These are phyloP conservation scores for Salticus scenicus DNA, from an alignment of 2,888 invertebrate species.

Conservation along the genomic window DNA sequence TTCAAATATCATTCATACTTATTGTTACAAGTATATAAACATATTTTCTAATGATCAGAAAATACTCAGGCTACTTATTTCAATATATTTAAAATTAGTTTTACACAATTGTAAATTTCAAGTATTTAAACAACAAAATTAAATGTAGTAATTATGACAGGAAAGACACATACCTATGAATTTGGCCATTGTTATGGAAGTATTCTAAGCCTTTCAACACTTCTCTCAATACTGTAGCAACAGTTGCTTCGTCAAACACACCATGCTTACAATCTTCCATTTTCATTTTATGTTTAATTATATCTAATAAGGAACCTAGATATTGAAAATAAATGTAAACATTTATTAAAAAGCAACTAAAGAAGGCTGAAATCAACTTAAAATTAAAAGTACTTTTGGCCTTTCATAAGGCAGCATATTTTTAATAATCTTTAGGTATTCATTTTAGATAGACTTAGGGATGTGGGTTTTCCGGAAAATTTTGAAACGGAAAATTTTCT, in stretches of 20 bases:
- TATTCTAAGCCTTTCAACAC: conserved; percentile 98
- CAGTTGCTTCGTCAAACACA: conserved; percentile 97
- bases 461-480: too few relatives aligned
- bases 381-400: too few relatives aligned
- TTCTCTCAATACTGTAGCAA: conserved; percentile 96
- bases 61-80: too few relatives aligned
- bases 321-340: neutral
- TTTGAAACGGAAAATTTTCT: too few relatives aligned
- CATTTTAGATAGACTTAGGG: too few relatives aligned
- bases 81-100: too few relatives aligned
- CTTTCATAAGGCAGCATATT: too few relatives aligned
- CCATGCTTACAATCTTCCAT: conserved; percentile 94
- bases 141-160: too few relatives aligned
- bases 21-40: too few relatives aligned
- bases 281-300: conserved; percentile 95
- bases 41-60: too few relatives aligned
- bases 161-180: conserved; percentile 87
- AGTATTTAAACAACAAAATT: too few relatives aligned
- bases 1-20: neutral
- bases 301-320: conserved; percentile 79
- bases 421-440: neutral
- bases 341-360: neutral
- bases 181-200: conserved; percentile 98
- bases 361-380: neutral
- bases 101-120: too few relatives aligned